Percentiles rank a stretch among this genome's conserved stretches.
These are phyloP conservation scores for Gastrophryne carolinensis DNA, from an alignment of 2,797 vertebrate genomes.

Conservation along the genomic window DNA sequence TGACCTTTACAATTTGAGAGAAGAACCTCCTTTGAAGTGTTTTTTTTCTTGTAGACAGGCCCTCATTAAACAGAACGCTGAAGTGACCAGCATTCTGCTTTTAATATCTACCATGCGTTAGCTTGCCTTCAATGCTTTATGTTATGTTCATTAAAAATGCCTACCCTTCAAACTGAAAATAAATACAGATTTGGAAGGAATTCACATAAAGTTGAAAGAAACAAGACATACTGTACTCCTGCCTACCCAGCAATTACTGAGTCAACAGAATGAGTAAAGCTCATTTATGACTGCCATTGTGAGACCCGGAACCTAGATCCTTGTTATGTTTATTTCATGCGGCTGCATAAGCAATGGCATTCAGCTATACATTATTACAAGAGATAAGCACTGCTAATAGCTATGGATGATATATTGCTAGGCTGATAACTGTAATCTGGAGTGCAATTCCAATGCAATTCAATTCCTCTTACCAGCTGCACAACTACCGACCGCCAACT, in stretches of 20 bases:
- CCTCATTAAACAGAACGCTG: constrained; percentile 3
- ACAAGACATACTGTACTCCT: constrained; percentile 6
- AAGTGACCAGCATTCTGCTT: constrained; percentile 15
- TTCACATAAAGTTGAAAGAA: constrained; percentile 11
- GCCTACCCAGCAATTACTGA: constrained; percentile 20
- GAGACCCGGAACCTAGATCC: background rate
- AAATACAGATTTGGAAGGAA: background rate
- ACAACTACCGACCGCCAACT: constrained; percentile 45
- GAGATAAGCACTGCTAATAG: constrained; percentile 40
- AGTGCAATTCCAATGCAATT: constrained; percentile 51
- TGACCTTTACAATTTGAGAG: constrained; percentile 26
- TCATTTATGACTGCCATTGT: background rate
- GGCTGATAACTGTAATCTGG: constrained; percentile 50
- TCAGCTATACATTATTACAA: constrained; percentile 36
- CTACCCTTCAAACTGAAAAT: background rate
- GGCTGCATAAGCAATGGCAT: constrained; percentile 39
- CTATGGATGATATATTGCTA: constrained; percentile 46
- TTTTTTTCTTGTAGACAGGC: constrained; percentile 27
- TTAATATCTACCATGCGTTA: constrained; percentile 7
- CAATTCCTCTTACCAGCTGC: constrained; percentile 51
- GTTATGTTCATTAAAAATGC: background rate
- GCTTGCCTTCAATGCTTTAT: background rate
- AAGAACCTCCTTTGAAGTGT: constrained; percentile 8
- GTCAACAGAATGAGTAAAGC: constrained; percentile 31
- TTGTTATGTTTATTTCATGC: constrained; percentile 23